Percentiles rank a stretch among this genome's conserved stretches.
Evolutionary conservation across 2,888 invertebrate genomes (phyloP).

Genomic region (Arctia plantaginis): DNA sequence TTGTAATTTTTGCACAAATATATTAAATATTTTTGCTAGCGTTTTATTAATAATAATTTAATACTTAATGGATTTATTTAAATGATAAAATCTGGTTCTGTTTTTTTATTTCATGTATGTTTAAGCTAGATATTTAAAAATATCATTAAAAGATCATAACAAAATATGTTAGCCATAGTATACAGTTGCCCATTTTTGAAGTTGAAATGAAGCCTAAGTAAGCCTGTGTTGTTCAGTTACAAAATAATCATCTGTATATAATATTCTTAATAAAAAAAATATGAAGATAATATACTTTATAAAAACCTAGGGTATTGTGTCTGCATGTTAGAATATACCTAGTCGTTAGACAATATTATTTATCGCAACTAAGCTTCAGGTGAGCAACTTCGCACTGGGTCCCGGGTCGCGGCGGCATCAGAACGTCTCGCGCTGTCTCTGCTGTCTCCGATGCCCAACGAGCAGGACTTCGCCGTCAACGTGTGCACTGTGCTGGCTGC

Average conservation of each 20-base stretch:
- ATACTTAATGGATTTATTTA: not conserved
- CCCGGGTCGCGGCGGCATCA: slow-evolving; percentile 82
- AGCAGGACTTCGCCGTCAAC: slow-evolving; percentile 99
- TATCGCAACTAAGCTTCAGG: slow-evolving; percentile 71
- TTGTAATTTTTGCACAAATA: not conserved
- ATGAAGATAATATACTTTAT: no score
- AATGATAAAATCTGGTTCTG: not conserved
- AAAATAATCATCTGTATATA: no score
- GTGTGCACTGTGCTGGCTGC: slow-evolving; percentile 98
- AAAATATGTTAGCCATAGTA: no score
- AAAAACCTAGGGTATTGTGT: not conserved
- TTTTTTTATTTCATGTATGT: no score
- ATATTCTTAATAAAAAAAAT: no score
- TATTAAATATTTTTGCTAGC: not conserved
- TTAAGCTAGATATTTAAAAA: no score
- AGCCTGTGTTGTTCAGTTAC: no score
- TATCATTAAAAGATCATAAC: no score
- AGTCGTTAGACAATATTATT: slow-evolving; percentile 46
- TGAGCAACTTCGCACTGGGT: slow-evolving; percentile 67
- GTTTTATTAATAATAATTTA: not conserved
- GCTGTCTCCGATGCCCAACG: slow-evolving; percentile 98
- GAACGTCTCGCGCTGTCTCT: slow-evolving; percentile 96
- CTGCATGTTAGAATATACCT: slow-evolving; percentile 20
- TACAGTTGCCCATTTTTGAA: no score
- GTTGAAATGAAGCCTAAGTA: no score